Conservation (phyloP, 2,113 vertebrate species). For the Leucoraja erinaceus region DNA sequence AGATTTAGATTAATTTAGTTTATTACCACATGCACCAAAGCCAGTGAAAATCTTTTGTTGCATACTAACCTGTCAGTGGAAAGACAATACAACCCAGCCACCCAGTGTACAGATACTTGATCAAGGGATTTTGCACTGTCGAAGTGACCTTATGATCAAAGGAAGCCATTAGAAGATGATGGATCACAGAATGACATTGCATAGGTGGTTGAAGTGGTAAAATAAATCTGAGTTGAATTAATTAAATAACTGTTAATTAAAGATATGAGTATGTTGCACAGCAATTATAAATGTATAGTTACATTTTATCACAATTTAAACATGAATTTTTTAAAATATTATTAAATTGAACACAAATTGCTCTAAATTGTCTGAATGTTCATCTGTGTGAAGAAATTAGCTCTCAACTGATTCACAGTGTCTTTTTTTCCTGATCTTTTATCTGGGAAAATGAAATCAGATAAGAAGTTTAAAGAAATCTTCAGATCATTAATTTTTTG, state of each 20-base stretch:
- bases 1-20: not conserved
- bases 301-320: not conserved
- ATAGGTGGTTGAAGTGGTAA: not conserved
- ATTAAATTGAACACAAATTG: not conserved
- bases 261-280: not conserved
- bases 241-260: not conserved
- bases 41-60: no score
- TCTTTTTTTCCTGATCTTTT: not conserved
- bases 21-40: no score
- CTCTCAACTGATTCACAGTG: not conserved
- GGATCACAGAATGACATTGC: not conserved
- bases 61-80: no score
- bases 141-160: not conserved
- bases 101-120: no score
- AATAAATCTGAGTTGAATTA: not conserved
- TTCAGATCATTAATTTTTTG: conserved; percentile 10
- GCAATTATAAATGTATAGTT: not conserved
- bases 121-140: not conserved
- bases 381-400: not conserved
- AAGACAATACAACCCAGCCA: no score
- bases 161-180: not conserved
- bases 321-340: not conserved
- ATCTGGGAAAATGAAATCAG: not conserved
- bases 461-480: not conserved
- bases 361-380: not conserved